Evolutionary conservation across 2,888 invertebrate genomes (phyloP).

Genomic region (Junonia oenone): DNA sequence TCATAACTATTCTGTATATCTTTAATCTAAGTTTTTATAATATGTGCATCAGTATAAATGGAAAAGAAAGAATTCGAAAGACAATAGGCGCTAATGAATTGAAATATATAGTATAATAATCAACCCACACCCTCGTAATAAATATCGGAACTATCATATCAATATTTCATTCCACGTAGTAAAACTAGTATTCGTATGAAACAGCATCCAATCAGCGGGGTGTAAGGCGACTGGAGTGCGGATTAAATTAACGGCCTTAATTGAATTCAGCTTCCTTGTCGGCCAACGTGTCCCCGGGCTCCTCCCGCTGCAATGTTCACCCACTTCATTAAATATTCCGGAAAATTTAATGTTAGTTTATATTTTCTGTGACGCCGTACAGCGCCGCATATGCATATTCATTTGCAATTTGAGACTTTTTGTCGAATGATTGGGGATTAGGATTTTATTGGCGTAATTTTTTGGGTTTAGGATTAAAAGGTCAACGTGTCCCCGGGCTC

Average conservation of each 20-base stretch:
- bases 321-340: slow-evolving; percentile 23
- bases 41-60: too few relatives aligned
- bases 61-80: too few relatives aligned
- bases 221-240: slow-evolving; percentile 61
- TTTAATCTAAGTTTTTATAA: too few relatives aligned
- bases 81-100: too few relatives aligned
- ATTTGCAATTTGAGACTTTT: not conserved
- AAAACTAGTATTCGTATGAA: slow-evolving; percentile 28
- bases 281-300: slow-evolving; percentile 59
- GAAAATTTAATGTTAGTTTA: slow-evolving; percentile 9
- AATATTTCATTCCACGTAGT: slow-evolving; percentile 2
- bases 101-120: too few relatives aligned
- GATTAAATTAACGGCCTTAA: slow-evolving; percentile 79
- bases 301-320: slow-evolving; percentile 19
- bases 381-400: not conserved
- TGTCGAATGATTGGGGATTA: not conserved
- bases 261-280: slow-evolving; percentile 78
- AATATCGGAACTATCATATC: not conserved
- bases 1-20: too few relatives aligned
- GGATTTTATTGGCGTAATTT: too few relatives aligned
- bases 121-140: not conserved
- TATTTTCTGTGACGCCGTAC: not conserved
- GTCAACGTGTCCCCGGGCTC: slow-evolving; percentile 57
- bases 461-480: too few relatives aligned
- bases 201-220: slow-evolving; percentile 54